Base-by-base conservation (phyloP, 2,888 invertebrate species). In the Lycia hirtaria region DNA sequence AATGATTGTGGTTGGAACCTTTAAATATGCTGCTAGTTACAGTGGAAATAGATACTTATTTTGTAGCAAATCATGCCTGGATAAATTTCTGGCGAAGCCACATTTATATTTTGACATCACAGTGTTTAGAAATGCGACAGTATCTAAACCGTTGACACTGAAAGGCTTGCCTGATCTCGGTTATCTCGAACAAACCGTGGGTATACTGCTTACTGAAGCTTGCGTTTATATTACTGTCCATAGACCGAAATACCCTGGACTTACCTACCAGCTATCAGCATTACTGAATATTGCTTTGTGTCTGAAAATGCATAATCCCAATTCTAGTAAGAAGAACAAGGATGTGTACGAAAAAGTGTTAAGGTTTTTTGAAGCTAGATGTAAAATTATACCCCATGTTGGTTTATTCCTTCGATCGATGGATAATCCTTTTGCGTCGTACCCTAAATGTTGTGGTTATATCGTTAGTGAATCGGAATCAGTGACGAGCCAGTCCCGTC, bases 241-340 rank as follows among this genome's bases (percentile, higher is more conserved):
- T 14, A 87, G 95, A 57, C 95, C 95, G 0, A 93, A 94, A 64
- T 92, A 95, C 68, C 93, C 94, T 0, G 94, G 94, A 0, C 79
- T 95, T 17, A 81, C 83, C 60, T 76, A 90, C 28, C 64, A 79
- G 41, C 51, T 84, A 4, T 94, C 94, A 0, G 95, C 92, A 0
- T 78, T 93, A 0, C 74, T 95, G 41, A 89, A 89, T 59, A 80
- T 95, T 33, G 95, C 91, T 3, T 73, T 94, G 26, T 93, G 87
- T 76, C 76, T 95, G 47, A 95, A 95, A 79, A 78, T 85, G 4
- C 81, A 91, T 56, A 93, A 93, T 75, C 76, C 85, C 3, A 71
- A 66, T 0, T 75, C 79, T 0, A 68, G 87, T 5, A 55, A 72
- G 54, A 60, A 76, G 3, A 75, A 80, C 19, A 40, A 78, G 22